Percentiles rank a stretch among this genome's conserved stretches.
Conservation (phyloP, 2,888 invertebrate genomes). For the Malachius bipustulatus region DNA sequence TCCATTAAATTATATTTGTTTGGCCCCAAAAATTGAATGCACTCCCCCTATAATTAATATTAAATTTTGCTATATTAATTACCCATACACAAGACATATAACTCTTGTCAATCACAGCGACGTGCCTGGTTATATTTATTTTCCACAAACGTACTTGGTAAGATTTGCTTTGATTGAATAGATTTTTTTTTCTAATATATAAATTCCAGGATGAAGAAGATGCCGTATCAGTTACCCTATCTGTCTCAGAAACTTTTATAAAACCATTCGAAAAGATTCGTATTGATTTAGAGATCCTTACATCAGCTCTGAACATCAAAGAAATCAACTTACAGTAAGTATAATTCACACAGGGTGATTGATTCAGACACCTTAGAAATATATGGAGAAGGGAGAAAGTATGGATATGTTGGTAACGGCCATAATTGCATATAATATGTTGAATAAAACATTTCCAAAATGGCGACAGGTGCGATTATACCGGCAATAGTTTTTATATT, state of each 20-base stretch:
- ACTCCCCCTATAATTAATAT: conserved; percentile 42
- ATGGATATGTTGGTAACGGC: too few species aligned
- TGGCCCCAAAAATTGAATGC: conserved; percentile 39
- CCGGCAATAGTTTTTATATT: too few species aligned
- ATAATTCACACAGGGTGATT: too few species aligned
- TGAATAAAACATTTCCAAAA: too few species aligned
- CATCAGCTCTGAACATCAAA: conserved; percentile 39
- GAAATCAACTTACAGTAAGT: conserved; percentile 24
- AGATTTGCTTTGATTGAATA: too few species aligned
- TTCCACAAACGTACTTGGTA: conserved; percentile 5
- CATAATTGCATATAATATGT: too few species aligned
- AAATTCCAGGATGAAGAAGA: conserved; percentile 15
- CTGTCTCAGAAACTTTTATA: conserved; percentile 34
- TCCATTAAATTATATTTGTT: conserved; percentile 42
- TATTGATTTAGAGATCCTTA: conserved; percentile 39
- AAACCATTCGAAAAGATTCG: conserved; percentile 38
- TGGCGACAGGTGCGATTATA: too few species aligned
- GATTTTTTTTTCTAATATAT: too few species aligned
- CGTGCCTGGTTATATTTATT: conserved; percentile 38
- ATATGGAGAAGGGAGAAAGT: too few species aligned
- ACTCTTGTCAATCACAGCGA: conserved; percentile 38
- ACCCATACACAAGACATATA: conserved; percentile 41
- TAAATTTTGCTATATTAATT: conserved; percentile 48
- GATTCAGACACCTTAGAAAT: too few species aligned
- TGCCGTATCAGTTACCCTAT: conserved; percentile 16